These are phyloP conservation scores for Syndactyla subalaris DNA, from an alignment of 2,797 vertebrate genomes.

Conservation along the genomic window DNA sequence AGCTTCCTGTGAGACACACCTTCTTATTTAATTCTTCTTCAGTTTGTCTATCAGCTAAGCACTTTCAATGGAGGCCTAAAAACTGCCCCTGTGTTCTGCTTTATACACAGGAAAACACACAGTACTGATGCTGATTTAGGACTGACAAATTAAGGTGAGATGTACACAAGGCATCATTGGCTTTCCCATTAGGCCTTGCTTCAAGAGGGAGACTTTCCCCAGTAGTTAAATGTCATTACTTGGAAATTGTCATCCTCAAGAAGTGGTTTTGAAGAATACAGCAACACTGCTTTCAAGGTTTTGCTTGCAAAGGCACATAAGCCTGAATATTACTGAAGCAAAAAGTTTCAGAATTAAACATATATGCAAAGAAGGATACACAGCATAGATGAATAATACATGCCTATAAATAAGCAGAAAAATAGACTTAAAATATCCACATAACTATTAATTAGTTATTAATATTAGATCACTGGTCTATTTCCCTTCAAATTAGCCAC, in stretches of 20 bases:
- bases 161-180: accelerated
- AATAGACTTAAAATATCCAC: conserved; percentile 54
- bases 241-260: neutral
- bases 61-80: neutral
- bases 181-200: neutral
- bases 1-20: neutral
- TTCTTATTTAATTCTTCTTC: neutral
- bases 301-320: neutral
- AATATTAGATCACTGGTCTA: conserved; percentile 70
- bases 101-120: accelerated
- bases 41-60: neutral
- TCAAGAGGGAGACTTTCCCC: neutral
- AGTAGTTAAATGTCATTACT: neutral
- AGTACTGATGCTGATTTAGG: neutral
- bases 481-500: conserved; percentile 73
- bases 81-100: neutral
- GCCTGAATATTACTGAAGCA: neutral
- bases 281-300: neutral
- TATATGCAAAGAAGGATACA: neutral
- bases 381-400: conserved; percentile 37
- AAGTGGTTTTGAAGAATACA: neutral
- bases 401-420: conserved; percentile 67
- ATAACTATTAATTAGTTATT: conserved; percentile 71
- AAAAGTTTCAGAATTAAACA: conserved; percentile 26
- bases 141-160: neutral